phyloP scores from a whole-genome alignment of 2,888 invertebrate genomes.

The Erpobdella octoculata region DNA sequence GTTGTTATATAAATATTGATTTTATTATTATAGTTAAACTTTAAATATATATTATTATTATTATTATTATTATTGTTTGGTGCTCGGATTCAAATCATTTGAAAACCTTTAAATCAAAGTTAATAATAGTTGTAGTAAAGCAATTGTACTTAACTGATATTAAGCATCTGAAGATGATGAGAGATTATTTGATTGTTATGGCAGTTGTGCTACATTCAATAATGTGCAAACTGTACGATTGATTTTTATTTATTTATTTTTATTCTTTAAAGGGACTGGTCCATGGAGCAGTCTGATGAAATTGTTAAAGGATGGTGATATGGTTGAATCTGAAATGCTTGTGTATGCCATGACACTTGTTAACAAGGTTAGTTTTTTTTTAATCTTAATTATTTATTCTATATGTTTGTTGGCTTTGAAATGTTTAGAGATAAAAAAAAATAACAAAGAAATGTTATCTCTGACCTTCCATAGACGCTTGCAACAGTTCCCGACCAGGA shows the following conservation, averaged over 20 bases:
- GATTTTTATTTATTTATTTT: not conserved
- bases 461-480: slow-evolving; percentile 58
- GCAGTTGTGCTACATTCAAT: too few relatives aligned
- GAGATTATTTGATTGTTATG: not conserved
- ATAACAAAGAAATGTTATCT: not conserved
- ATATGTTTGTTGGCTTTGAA: not conserved
- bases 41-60: too few relatives aligned
- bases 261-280: slow-evolving; percentile 26
- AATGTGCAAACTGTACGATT: not conserved
- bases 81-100: too few relatives aligned
- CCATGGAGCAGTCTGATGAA: slow-evolving; percentile 75
- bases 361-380: slow-evolving; percentile 63
- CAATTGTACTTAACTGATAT: too few relatives aligned
- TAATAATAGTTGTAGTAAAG: too few relatives aligned
- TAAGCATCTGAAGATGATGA: too few relatives aligned
- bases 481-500: slow-evolving; percentile 89
- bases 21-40: too few relatives aligned
- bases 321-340: slow-evolving; percentile 87
- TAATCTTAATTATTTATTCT: not conserved
- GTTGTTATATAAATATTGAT: too few relatives aligned
- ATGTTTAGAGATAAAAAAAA: not conserved
- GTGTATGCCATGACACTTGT: slow-evolving; percentile 92
- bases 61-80: too few relatives aligned
- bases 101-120: too few relatives aligned
- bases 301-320: slow-evolving; percentile 76